Evolutionary conservation across 2,797 vertebrate species (phyloP).

Genomic region (Eulemur albifrons): DNA sequence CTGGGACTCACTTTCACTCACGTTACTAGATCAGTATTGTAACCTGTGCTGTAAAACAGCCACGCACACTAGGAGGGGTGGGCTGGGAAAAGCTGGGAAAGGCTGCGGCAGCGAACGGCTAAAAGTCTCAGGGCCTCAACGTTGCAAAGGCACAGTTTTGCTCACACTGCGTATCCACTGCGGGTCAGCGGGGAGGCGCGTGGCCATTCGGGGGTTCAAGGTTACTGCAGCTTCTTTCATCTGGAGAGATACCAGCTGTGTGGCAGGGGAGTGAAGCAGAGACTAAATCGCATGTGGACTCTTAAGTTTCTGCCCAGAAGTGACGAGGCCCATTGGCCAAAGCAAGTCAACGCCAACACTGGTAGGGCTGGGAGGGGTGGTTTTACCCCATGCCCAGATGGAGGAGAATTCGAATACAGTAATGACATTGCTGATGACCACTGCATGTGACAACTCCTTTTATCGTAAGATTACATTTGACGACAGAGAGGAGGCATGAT

Average conservation of each 20-base stretch:
- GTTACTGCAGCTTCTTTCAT: too few species aligned
- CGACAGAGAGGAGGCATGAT: neutral
- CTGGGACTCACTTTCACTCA: neutral
- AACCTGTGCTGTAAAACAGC: neutral
- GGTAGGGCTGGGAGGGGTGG: too few species aligned
- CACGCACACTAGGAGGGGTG: neutral
- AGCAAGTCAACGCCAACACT: neutral
- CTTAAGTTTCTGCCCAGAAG: neutral
- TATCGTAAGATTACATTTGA: neutral
- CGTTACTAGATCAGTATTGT: neutral
- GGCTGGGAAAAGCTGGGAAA: too few species aligned
- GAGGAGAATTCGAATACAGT: neutral
- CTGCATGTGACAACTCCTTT: neutral
- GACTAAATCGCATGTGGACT: neutral
- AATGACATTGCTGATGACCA: neutral
- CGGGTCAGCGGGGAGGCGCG: too few species aligned
- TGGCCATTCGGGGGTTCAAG: accelerated
- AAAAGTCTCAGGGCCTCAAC: too few species aligned
- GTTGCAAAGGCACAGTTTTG: too few species aligned
- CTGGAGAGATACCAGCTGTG: neutral
- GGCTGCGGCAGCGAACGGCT: too few species aligned
- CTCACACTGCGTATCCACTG: too few species aligned
- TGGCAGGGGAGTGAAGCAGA: neutral
- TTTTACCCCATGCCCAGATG: neutral
- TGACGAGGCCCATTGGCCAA: neutral